phyloP scores from a whole-genome alignment of 2,113 vertebrate genomes.

The Periophthalmodon schlosseri region DNA sequence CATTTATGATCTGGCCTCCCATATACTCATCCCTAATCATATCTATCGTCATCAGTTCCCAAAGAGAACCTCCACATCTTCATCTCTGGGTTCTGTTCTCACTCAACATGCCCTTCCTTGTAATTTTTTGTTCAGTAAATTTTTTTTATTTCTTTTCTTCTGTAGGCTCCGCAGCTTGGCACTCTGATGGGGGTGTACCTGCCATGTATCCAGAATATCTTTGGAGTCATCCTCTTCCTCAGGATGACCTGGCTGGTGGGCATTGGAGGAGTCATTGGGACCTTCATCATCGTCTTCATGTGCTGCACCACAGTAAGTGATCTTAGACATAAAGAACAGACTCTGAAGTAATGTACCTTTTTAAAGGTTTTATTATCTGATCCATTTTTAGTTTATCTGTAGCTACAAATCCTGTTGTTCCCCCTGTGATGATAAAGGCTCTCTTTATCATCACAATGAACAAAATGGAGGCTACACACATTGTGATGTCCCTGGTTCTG shows the following conservation, averaged over 20 bases:
- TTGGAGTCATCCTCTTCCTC: constrained; percentile 97
- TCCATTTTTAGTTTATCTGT: not conserved
- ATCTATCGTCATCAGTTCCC: not conserved
- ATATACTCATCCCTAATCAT: not conserved
- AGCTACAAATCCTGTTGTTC: not conserved
- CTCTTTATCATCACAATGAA: constrained; percentile 21
- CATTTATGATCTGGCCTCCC: not conserved
- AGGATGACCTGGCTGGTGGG: constrained; percentile 98
- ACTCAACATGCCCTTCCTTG: not conserved
- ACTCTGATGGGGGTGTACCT: constrained; percentile 98
- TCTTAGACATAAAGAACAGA: not conserved
- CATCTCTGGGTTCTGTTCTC: not conserved
- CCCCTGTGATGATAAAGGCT: not conserved
- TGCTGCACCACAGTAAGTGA: constrained; percentile 94
- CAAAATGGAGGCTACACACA: constrained; percentile 24
- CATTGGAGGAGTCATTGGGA: constrained; percentile 91
- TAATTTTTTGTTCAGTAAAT: not conserved
- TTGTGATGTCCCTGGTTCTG: constrained; percentile 30
- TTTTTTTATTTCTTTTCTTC: not conserved
- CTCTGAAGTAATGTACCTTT: not conserved
- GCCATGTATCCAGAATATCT: constrained; percentile 98
- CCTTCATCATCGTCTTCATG: constrained; percentile 94
- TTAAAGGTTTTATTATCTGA: no score
- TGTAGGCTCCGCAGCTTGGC: constrained; percentile 90
- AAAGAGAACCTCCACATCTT: not conserved